Conservation (phyloP, 2,113 vertebrate genomes). For the Boulengeromyrus knoepffleri region DNA sequence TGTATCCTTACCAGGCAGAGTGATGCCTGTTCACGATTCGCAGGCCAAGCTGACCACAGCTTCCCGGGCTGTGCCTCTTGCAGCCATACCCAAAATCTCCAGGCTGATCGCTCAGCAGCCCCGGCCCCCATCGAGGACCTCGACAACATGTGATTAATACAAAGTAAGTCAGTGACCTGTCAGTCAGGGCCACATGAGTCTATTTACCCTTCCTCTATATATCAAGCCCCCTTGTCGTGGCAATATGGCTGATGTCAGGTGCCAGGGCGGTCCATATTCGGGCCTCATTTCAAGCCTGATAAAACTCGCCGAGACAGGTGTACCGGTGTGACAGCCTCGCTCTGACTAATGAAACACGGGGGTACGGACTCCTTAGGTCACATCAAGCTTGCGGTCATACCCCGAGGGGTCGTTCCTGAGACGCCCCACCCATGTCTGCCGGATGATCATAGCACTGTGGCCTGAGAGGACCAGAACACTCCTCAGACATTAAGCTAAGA, state of each 20-base stretch:
- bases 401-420: no score
- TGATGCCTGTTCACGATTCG: background rate
- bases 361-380: constrained; percentile 32
- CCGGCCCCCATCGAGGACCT: constrained; percentile 17
- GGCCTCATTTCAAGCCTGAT: constrained; percentile 52
- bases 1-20: background rate
- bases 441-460: background rate
- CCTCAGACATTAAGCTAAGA: background rate
- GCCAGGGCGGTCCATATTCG: constrained; percentile 18
- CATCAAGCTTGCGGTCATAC: background rate
- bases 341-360: constrained; percentile 29
- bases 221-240: constrained; percentile 44
- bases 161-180: constrained; percentile 45
- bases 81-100: background rate
- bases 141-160: constrained; percentile 42
- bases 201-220: constrained; percentile 44
- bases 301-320: constrained; percentile 45
- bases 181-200: constrained; percentile 47
- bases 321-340: constrained; percentile 29
- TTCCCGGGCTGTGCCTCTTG: background rate
- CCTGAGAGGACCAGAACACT: background rate
- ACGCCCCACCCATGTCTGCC: background rate
- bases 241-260: constrained; percentile 32
- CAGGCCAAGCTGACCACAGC: background rate
- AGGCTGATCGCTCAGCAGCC: background rate